Base-by-base conservation (phyloP, 2,797 vertebrate genomes). In the Nasua narica region DNA sequence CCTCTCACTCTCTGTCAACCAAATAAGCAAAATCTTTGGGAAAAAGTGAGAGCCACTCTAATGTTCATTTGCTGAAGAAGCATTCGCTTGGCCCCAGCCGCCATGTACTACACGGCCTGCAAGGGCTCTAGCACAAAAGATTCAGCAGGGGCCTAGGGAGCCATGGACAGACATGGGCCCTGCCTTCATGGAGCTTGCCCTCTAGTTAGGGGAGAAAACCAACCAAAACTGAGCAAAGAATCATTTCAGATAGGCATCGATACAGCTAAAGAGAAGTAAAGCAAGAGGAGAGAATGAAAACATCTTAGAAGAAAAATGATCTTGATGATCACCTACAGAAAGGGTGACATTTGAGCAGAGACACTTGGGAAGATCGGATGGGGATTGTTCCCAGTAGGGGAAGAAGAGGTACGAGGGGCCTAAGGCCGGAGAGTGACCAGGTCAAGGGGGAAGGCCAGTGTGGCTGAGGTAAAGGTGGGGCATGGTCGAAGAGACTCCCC, bases 401-500 rank as follows among this genome's bases (percentile, higher is more conserved):
- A 65, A 58, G 2, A 32, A 23, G 32, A 37, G 56, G 29, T 62
- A 67, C 1, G 2, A 78, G 40, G 82, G 87, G 16, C 35, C 54
- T 29, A 10, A 3, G 21, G 56, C 14, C 18, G n/a, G 21, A 43
- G 67, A 1, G 9, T 10, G 50, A 19, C 37, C 48, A 23, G 7
- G 74, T 72, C 65, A 46, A 37, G 12, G 0, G 7, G 40, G 16
- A 19, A 50, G 43, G 10, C 50, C 56, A 8, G 21, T 32, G 69
- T 48, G 35, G 25, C 48, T 40, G 27, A 2, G 25, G 8, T 1
- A 2, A 29, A 54, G 5, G 23, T 11, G 15, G 23, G 4, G 21
- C 0, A 0, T 0, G 1, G 50, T 3, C 18, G 16, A 16, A 67
- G 50, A 56, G 16, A 9, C 72, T 6, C 2, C 46, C 6, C 18